Evolutionary conservation across 2,888 invertebrate genomes (phyloP), one percentile per base, ranked within the genome.

Genomic region (Azorinus chamasolen): DNA sequence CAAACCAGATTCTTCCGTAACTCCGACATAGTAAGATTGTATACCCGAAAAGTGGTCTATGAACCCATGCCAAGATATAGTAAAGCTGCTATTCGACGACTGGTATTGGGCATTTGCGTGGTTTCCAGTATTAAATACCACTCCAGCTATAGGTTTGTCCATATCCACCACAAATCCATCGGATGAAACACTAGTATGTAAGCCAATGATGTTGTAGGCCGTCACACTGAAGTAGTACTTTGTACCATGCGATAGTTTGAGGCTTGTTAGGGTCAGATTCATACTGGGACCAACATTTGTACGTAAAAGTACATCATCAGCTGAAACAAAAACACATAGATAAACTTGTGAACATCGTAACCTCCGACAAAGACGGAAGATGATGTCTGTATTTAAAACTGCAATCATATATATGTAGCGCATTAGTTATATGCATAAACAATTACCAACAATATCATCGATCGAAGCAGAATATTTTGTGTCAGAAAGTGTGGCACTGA

Each of bases 141-240:
- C 61, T 1, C 83, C 83, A 14, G 53, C 41, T 18, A 61, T 37
- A 10, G 83, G 83, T 12, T 22, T 66, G 16, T 64, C 69, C 43
- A 55, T 63, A 51, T 83, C 83, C 10, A 81, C 46, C 4, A 75
- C 5, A 43, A 83, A 70, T 5, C 83, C 83, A 43, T 83, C 81
- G 18, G 83, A 83, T 12, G 51, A 55, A 2, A 76, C 8, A 16
- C 61, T 53, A 14, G 79, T 72, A 14, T 75, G 73, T 10, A 79
- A 55, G 3, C 81, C 83, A n/a, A 81, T 62, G 1, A 25, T 51
- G 39, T 85, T 85, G 8, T 65, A 59, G 10, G 85, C 83, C 22
- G 54, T 66, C 4, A 85, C 69, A 14, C 77, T 79, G 14, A 73
- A 51, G 61, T 63, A 85, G 55, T 83, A 83, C 27, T 37, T 58